These are phyloP conservation scores for Drosophila albomicans DNA, from an alignment of 1,140 invertebrate species.

Conservation along the genomic window DNA sequence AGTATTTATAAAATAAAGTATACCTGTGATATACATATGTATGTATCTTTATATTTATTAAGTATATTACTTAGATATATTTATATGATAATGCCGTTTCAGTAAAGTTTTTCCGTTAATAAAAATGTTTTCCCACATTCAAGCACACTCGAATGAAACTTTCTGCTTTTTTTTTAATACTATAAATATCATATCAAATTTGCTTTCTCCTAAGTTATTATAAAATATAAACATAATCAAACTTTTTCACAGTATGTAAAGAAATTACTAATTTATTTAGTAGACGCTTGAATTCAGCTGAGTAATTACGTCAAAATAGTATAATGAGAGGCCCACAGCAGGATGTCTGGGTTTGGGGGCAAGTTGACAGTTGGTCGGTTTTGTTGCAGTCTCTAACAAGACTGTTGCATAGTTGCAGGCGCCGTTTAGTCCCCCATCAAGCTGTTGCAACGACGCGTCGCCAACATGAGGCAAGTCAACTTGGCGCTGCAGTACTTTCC, in stretches of 20 bases:
- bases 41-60: no score
- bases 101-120: no score
- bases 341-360: not conserved
- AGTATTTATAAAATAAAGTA: no score
- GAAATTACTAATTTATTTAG: slow-evolving; percentile 7
- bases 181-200: no score
- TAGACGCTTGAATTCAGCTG: not conserved
- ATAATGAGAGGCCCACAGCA: not conserved
- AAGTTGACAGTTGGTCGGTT: not conserved
- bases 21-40: no score
- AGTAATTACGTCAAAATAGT: slow-evolving; percentile 47
- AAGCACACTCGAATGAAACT: no score
- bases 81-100: no score
- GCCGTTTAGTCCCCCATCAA: not conserved
- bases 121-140: no score
- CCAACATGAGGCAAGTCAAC: slow-evolving; percentile 4
- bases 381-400: slow-evolving; percentile 11
- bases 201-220: no score
- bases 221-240: not conserved
- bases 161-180: no score
- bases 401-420: slow-evolving; percentile 44
- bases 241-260: not conserved
- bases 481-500: slow-evolving; percentile 32
- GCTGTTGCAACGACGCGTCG: not conserved
- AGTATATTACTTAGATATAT: no score